Conservation (phyloP, 2,888 invertebrate genomes). For the Pyrgus malvae region DNA sequence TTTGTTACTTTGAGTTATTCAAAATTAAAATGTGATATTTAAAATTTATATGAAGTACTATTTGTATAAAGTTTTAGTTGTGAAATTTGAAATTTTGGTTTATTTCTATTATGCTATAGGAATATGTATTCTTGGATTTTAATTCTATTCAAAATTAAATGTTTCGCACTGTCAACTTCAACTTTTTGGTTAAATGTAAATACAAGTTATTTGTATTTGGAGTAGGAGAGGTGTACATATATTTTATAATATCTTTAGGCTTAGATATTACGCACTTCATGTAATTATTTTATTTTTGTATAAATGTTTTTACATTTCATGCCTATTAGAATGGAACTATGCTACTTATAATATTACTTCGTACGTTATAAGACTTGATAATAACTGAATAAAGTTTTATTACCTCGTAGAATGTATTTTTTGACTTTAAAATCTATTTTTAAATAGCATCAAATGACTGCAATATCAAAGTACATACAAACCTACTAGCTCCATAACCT, state of each 20-base stretch:
- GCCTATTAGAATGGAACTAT: neutral
- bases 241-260: conserved; percentile 9
- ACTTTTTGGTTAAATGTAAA: neutral
- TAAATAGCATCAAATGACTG: neutral
- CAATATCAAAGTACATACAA: neutral
- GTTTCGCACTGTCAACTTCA: no score
- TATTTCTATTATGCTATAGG: no score
- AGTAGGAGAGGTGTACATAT: neutral
- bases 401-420: neutral
- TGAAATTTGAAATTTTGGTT: no score
- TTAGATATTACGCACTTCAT: conserved; percentile 16
- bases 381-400: neutral
- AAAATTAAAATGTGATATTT: no score
- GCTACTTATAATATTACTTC: neutral
- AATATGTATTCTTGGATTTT: no score
- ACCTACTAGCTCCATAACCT: no score
- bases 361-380: neutral
- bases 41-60: no score
- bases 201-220: neutral
- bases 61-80: no score
- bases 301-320: conserved; percentile 11
- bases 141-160: no score
- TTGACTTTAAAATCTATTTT: neutral
- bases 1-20: no score
- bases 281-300: conserved; percentile 14